These are phyloP conservation scores for Glaucidium brasilianum DNA, from an alignment of 2,113 vertebrate genomes.

Conservation along the genomic window DNA sequence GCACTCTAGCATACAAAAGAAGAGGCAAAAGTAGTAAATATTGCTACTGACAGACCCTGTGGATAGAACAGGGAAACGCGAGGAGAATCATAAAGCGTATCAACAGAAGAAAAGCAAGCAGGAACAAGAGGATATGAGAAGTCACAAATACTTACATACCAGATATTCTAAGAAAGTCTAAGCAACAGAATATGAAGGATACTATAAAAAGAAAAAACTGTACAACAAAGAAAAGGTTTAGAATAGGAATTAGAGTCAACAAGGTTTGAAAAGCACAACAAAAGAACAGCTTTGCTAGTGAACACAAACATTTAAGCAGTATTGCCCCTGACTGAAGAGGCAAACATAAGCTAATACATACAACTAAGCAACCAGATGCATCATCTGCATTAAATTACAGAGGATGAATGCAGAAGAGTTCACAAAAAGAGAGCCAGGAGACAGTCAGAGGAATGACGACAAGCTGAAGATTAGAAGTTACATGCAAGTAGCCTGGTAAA, in stretches of 20 bases:
- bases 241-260: neutral
- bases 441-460: neutral
- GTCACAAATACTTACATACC: neutral
- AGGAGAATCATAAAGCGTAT: neutral
- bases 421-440: neutral
- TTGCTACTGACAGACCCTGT: neutral
- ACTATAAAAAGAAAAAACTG: neutral
- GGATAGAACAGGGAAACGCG: neutral
- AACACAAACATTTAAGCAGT: neutral
- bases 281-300: neutral
- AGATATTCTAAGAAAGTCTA: neutral
- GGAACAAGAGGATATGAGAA: neutral
- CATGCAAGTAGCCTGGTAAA: neutral
- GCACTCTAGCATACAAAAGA: neutral
- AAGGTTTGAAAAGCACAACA: neutral
- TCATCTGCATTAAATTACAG: neutral
- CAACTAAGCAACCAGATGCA: neutral
- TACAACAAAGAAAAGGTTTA: neutral
- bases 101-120: neutral
- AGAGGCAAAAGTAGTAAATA: neutral
- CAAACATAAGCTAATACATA: neutral
- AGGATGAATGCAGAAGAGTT: neutral
- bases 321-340: neutral
- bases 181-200: neutral
- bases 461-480: neutral